These are phyloP conservation scores for Salticus scenicus DNA, from an alignment of 2,888 invertebrate species.

Conservation along the genomic window DNA sequence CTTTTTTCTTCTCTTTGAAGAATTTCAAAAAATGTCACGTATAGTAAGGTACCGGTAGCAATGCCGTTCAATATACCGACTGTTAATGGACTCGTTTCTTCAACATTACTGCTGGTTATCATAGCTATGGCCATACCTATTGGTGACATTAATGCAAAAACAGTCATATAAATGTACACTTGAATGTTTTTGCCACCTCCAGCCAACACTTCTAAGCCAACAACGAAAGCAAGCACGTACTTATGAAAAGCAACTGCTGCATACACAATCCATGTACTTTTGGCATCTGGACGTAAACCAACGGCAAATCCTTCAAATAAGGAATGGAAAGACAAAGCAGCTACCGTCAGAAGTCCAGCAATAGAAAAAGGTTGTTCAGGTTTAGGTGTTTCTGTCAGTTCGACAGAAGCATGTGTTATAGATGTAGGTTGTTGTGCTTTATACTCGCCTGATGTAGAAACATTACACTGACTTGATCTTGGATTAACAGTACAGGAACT, in stretches of 20 bases:
- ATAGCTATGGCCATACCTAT: constrained; percentile 78
- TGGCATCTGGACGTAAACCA: constrained; percentile 83
- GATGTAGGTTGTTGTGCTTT: not conserved
- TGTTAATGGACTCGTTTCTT: constrained; percentile 39
- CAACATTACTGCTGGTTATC: constrained; percentile 57
- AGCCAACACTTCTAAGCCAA: constrained; percentile 87
- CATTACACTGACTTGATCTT: not conserved
- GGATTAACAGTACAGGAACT: constrained; percentile 20
- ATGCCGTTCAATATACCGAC: constrained; percentile 69
- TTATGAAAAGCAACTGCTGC: constrained; percentile 90
- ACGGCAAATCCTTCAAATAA: constrained; percentile 90
- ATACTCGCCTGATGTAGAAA: not conserved
- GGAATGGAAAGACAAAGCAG: constrained; percentile 90
- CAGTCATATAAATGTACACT: constrained; percentile 79
- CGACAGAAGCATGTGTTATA: not conserved
- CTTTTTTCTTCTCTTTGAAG: constrained; percentile 67
- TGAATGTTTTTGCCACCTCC: constrained; percentile 76
- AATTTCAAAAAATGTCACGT: constrained; percentile 71
- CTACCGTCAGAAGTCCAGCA: constrained; percentile 82
- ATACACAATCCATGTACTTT: constrained; percentile 87
- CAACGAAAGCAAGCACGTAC: constrained; percentile 90
- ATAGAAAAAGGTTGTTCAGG: constrained; percentile 27
- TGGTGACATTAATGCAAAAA: constrained; percentile 87
- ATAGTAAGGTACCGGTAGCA: constrained; percentile 70
- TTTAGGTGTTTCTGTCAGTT: not conserved